Base-by-base conservation (phyloP, 2,797 vertebrate species). In the Leucoraja ocellata region DNA sequence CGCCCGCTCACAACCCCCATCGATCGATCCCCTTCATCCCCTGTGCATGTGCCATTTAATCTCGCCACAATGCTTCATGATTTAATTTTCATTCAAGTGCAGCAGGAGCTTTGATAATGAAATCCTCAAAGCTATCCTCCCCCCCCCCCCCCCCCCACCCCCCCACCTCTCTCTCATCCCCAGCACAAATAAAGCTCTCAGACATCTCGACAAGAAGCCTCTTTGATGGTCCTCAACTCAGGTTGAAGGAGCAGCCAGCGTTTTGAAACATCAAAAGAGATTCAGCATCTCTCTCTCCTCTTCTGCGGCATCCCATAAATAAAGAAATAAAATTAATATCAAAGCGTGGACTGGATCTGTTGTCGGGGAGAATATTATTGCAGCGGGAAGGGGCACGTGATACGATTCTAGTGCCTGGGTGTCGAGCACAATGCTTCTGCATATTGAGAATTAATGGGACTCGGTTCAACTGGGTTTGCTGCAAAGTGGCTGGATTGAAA, bases 21-120 rank as follows among this genome's bases (percentile, higher is more conserved):
- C 46, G 3, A 3, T 46, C 46, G 46, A 46, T 46, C 46, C 46
- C 46, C 46, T 46, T 46, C 4, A 46, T 2, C 46, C 2, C 2
- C 46, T 4, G 46, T 46, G 46, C 2, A 46, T 46, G 46, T 46
- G 61, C 65, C 61, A 32, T 88, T 65, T 21, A 88, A 88, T 61
- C 63, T 65, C 18, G 16, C 63, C 39, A 54, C 90, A 91, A 25
- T 46, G 36, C 21, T 13, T 73, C 46, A 74, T 91, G 90, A 71
- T 74, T 91, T 91, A 36, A 91, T 91, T 91, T 91, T 73, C 36
- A 28, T 91, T 91, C 71, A 74, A 54, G 90, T 74, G 39, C 39
- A 54, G 90, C 36, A 74, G 11, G 65, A 71, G 36, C 90, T 91
- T 91, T 74, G 71, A 91, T 91, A 74, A 74, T 36, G 61, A 36